Conservation (phyloP, 2,113 vertebrate species). For the Vidua macroura region DNA sequence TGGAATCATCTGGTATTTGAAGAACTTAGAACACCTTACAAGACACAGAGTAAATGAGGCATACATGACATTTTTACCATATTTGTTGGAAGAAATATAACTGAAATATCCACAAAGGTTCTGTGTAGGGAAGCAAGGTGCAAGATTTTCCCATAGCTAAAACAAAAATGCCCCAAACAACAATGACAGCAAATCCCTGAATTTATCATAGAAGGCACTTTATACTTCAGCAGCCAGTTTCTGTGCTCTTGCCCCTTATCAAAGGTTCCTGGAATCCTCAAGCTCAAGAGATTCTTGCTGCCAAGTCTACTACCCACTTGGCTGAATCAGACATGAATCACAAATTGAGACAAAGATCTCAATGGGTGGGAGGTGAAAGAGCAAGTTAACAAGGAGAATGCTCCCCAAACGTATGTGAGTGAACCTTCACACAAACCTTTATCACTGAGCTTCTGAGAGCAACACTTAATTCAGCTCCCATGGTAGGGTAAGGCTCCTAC, state of each 20-base stretch:
- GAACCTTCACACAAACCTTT: neutral
- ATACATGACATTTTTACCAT: neutral
- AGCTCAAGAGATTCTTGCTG: neutral
- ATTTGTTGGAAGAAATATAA: neutral
- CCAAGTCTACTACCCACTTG: constrained; percentile 49
- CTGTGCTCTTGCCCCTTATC: constrained; percentile 5
- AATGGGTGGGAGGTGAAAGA: constrained; percentile 57
- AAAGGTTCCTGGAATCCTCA: constrained; percentile 28
- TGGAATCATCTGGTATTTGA: neutral
- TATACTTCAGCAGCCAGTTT: neutral
- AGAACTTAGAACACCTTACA: neutral
- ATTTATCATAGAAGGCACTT: neutral
- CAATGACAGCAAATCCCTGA: neutral
- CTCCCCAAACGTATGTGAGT: neutral
- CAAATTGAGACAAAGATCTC: constrained; percentile 30
- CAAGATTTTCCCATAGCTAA: neutral
- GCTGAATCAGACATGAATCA: constrained; percentile 62
- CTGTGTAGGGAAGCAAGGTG: neutral
- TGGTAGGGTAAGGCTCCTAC: neutral
- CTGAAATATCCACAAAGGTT: neutral
- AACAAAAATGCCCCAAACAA: neutral
- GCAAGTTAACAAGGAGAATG: constrained; percentile 37
- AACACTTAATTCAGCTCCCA: neutral
- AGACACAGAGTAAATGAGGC: neutral
- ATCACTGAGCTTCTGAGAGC: neutral